These are phyloP conservation scores for Columba janthina DNA, from an alignment of 2,113 vertebrate genomes.

Conservation along the genomic window DNA sequence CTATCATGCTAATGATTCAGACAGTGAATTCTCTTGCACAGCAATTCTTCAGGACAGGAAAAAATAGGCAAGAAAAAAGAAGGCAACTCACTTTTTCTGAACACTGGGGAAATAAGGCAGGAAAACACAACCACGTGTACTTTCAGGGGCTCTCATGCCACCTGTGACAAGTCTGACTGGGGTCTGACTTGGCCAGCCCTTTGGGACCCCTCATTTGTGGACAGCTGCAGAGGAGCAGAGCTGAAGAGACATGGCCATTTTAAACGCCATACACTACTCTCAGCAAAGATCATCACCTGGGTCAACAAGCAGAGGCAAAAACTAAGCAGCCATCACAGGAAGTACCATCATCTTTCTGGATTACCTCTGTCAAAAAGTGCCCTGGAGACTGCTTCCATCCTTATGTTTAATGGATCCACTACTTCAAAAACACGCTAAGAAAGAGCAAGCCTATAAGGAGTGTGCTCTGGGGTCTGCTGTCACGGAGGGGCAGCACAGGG, in stretches of 20 bases:
- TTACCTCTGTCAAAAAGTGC: background rate
- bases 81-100: rapidly evolving
- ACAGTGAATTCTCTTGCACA: background rate
- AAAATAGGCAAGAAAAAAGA: background rate
- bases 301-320: background rate
- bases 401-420: background rate
- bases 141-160: no score
- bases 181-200: background rate
- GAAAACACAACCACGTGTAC: background rate
- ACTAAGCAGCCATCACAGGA: background rate
- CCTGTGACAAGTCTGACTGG: no score
- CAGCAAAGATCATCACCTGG: background rate
- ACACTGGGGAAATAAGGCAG: background rate
- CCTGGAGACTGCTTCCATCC: background rate
- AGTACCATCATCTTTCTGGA: background rate
- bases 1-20: background rate
- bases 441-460: background rate
- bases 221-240: no score
- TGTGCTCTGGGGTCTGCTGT: background rate
- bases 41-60: background rate
- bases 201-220: no score
- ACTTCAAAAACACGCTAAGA: background rate
- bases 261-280: background rate
- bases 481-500: background rate
- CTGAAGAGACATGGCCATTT: no score